phyloP scores from a whole-genome alignment of 30 jellyfish, hydroid and myxozoan genomes.

The Turritopsis rubra region DNA sequence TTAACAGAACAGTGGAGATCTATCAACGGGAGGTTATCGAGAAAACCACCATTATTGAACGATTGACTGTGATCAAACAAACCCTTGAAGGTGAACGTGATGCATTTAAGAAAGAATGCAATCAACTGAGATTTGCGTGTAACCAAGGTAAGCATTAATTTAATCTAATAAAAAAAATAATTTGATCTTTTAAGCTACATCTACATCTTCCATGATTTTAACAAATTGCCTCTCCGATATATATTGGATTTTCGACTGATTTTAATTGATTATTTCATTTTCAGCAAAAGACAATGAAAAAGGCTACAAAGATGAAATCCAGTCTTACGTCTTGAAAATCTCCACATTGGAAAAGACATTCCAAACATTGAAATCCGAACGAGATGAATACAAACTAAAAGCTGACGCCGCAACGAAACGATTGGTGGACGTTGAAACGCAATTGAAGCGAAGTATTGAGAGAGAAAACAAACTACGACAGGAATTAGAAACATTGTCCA shows the following conservation, averaged over 20 bases:
- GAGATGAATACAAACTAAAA: constrained; percentile 60
- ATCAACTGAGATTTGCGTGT: constrained; percentile 37
- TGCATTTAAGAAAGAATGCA: constrained; percentile 59
- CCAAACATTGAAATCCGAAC: constrained; percentile 46
- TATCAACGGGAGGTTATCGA: constrained; percentile 68
- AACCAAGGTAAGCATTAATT: constrained; percentile 40
- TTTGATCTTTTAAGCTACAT: too few species aligned
- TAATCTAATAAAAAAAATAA: too few species aligned
- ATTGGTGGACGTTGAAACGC: constrained; percentile 68
- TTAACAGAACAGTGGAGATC: constrained; percentile 54
- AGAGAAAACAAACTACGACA: constrained; percentile 74
- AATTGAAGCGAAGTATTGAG: constrained; percentile 70
- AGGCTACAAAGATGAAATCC: constrained; percentile 53
- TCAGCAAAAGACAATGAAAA: constrained; percentile 23
- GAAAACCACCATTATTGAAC: constrained; percentile 85
- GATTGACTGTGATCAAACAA: constrained; percentile 65
- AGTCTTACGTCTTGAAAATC: constrained; percentile 53
- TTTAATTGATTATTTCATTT: background rate
- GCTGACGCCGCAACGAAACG: constrained; percentile 61
- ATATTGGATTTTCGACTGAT: background rate
- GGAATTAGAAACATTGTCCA: constrained; percentile 57
- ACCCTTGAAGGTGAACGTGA: constrained; percentile 85
- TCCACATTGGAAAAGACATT: constrained; percentile 76
- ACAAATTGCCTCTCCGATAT: too few species aligned
- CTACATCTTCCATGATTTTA: too few species aligned